A percentile compares a stretch with the other conserved stretches of the same genome.
phyloP scores from a whole-genome alignment of 2,113 vertebrate genomes.

The Bostrychus sinensis region DNA sequence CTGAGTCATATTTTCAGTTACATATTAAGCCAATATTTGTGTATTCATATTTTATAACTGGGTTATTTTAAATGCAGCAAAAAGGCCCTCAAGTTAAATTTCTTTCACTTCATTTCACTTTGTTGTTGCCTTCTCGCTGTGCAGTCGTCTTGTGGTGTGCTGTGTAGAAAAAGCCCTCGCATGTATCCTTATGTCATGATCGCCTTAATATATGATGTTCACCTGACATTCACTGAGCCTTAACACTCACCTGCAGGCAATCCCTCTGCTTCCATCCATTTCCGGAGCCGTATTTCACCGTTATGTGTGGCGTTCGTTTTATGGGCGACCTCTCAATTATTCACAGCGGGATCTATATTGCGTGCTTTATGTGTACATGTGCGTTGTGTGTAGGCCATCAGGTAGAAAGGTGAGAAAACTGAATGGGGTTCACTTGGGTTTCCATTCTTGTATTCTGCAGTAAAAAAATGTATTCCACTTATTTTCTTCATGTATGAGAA shows the following conservation, averaged over 20 bases:
- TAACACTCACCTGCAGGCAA: constrained; percentile 56
- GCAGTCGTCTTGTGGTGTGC: constrained; percentile 15
- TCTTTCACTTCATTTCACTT: constrained; percentile 50
- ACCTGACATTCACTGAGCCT: constrained; percentile 47
- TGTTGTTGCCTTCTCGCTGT: constrained; percentile 24
- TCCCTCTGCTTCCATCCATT: constrained; percentile 23
- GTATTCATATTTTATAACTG: constrained; percentile 46
- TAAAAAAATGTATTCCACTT: constrained; percentile 33
- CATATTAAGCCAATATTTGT: constrained; percentile 47
- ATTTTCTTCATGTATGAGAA: constrained; percentile 26
- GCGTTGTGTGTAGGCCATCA: background rate
- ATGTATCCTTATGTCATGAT: constrained; percentile 40
- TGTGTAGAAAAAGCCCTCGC: constrained; percentile 4
- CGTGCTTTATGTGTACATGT: constrained; percentile 39
- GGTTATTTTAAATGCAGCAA: constrained; percentile 23
- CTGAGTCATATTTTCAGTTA: constrained; percentile 27
- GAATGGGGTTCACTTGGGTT: constrained; percentile 20
- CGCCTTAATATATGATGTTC: constrained; percentile 7
- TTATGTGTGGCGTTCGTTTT: constrained; percentile 59
- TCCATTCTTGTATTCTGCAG: constrained; percentile 28
- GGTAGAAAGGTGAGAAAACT: constrained; percentile 16
- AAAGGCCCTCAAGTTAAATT: constrained; percentile 47
- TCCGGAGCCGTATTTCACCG: constrained; percentile 29
- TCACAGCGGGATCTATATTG: constrained; percentile 45
- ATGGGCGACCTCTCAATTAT: constrained; percentile 75